A percentile compares a stretch with the other conserved stretches of the same genome.
Evolutionary conservation across 23 tunicate species (phyloP).

Genomic region (Aplidium turbinatum): DNA sequence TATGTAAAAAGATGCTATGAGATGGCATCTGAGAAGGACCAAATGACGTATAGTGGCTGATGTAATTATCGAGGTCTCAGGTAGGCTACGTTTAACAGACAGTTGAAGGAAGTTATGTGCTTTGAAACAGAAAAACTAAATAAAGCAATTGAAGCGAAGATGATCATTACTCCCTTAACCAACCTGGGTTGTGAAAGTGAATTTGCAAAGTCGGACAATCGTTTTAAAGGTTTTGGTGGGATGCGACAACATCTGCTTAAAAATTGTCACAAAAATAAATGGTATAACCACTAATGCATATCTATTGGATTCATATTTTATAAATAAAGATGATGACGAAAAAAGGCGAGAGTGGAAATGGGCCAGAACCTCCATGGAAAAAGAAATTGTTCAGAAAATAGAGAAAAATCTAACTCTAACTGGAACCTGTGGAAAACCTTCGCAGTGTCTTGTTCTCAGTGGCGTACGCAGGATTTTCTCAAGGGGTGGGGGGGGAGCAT

Average conservation of each 20-base stretch:
- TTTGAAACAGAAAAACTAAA: conserved; percentile 11
- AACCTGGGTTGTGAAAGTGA: conserved; percentile 4
- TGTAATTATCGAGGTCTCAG: too few relatives aligned
- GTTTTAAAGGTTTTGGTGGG: conserved; percentile 2
- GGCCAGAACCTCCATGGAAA: conserved; percentile 4
- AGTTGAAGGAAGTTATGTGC: too few relatives aligned
- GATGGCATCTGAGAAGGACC: too few relatives aligned
- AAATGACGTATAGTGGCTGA: too few relatives aligned
- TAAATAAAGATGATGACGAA: conserved; percentile 4
- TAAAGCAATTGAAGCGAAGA: background rate
- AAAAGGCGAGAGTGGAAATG: conserved; percentile 15
- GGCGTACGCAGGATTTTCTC: too few relatives aligned
- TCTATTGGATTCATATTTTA: background rate
- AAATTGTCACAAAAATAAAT: conserved; percentile 9
- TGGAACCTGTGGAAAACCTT: too few relatives aligned
- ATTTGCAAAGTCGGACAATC: conserved; percentile 12
- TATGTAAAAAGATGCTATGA: too few relatives aligned
- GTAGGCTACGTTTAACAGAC: background rate
- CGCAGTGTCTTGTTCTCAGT: too few relatives aligned
- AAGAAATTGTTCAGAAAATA: too few relatives aligned
- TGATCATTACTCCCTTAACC: background rate
- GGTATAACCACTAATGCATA: background rate
- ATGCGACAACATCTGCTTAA: conserved; percentile 5
- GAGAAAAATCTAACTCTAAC: too few relatives aligned
- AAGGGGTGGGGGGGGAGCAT: too few relatives aligned